Evolutionary conservation across 2,888 invertebrate species (phyloP), one percentile per base, ranked within the genome.

Genomic region (Diarsia rubi): DNA sequence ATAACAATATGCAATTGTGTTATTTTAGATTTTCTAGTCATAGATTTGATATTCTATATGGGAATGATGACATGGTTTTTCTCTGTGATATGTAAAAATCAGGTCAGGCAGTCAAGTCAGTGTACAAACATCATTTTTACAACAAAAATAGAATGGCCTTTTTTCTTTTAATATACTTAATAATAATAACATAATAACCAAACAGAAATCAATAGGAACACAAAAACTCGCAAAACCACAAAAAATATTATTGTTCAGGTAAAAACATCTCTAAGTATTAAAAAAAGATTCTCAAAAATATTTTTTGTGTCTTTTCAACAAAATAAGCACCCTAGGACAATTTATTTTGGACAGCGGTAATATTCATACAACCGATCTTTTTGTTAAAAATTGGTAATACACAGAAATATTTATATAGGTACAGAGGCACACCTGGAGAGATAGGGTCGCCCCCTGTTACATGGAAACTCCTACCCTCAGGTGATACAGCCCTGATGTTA

Each of bases 31-130:
- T 42, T 42, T 63, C n/a, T 67, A 69, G 42, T 49, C 37, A 31
- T 47, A 67, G 44, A 42, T 66, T 83, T 5, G 24, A 78, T 73
- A 83, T 27, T 65, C 57, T 70, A n/a, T 44, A 68, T 64, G 31
- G 49, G 31, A 42, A 67, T 72, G 59, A 57, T 73, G 81, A 77
- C 73, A 78, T 78, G 76, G 60, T 62, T 74, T 72, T 74, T 77
- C 37, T 77, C n/a, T 71, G 79, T 83, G 87, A 85, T 83, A 83
- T 85, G 83, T 81, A 19, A 81, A 82, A 85, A 85, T 79, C 86
- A 87, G 86, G 80, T 87, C 64, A 66, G 78, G 49, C 24, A 44
- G 67, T 75, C 57, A 44, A 66, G 44, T 37, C 24, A 69, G 78
- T 68, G 68, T 82, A 69, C 37, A 60, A 49, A 69, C 11, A 75